A percentile compares a stretch with the other conserved stretches of the same genome.
These are phyloP conservation scores for Synanceia verrucosa DNA, from an alignment of 2,797 vertebrate species.

Conservation along the genomic window DNA sequence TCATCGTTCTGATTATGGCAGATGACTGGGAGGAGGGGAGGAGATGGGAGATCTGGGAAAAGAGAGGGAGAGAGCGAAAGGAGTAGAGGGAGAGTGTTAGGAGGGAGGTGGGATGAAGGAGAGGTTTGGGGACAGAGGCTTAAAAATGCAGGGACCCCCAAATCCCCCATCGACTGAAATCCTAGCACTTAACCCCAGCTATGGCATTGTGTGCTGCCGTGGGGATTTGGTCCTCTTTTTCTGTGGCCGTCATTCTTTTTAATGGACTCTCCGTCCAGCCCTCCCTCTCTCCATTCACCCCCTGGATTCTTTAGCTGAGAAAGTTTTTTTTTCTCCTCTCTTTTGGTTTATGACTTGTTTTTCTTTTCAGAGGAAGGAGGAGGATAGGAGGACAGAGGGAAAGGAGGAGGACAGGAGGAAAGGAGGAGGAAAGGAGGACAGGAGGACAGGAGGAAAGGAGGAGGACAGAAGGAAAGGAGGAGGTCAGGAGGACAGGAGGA, in stretches of 20 bases:
- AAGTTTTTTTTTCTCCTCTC: constrained; percentile 25
- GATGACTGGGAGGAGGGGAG: constrained; percentile 71
- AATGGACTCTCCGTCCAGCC: constrained; percentile 73
- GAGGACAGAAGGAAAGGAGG: too few species aligned
- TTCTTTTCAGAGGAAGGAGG: constrained; percentile 60
- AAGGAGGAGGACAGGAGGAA: too few species aligned
- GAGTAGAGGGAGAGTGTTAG: constrained; percentile 46
- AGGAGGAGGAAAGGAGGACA: too few species aligned
- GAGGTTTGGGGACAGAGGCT: constrained; percentile 77
- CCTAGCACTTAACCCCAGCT: constrained; percentile 87
- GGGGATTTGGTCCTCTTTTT: constrained; percentile 71
- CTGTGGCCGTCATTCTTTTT: constrained; percentile 69
- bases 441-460: too few species aligned
- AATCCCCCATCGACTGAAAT: constrained; percentile 86
- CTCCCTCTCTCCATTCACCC: constrained; percentile 67
- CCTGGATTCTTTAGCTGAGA: constrained; percentile 55
- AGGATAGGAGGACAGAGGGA: too few species aligned
- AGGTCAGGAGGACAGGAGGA: too few species aligned
- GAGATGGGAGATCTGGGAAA: constrained; percentile 64
- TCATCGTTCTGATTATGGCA: constrained; percentile 82
- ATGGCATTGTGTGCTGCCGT: constrained; percentile 80
- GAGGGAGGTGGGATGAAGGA: constrained; percentile 67
- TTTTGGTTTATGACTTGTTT: constrained; percentile 57
- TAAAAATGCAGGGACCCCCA: constrained; percentile 80
- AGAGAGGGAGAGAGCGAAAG: constrained; percentile 35